phyloP scores from a whole-genome alignment of 2,797 vertebrate genomes.

The Phrynocephalus forsythii region DNA sequence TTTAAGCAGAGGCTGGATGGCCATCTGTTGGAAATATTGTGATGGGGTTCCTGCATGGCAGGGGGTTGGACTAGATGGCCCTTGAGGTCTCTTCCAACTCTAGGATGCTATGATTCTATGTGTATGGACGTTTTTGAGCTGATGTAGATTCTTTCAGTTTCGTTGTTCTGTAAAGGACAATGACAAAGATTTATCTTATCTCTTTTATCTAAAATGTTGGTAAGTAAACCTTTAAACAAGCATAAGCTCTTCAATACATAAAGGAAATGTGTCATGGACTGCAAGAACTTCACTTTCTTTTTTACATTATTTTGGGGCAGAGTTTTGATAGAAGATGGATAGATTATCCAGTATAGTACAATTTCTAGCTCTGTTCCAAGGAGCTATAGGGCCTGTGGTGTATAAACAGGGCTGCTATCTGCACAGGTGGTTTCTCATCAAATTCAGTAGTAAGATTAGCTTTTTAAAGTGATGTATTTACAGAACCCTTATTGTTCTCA shows the following conservation, averaged over 20 bases:
- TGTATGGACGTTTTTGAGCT: no score
- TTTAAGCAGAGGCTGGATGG: no score
- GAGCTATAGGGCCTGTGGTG: neutral
- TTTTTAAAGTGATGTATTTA: neutral
- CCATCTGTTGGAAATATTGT: no score
- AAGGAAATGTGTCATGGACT: constrained; percentile 1
- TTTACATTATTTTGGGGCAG: neutral
- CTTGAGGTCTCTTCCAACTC: no score
- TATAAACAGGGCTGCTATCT: neutral
- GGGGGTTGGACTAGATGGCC: no score
- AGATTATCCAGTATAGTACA: constrained; percentile 12
- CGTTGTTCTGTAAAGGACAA: no score
- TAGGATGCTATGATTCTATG: no score
- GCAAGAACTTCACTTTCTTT: neutral
- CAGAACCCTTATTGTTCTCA: neutral
- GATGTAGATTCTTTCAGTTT: no score
- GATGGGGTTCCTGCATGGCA: no score
- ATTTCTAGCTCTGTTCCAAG: neutral
- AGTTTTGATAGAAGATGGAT: neutral
- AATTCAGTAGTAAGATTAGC: no score
- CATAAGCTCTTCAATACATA: neutral
- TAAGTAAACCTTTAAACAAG: constrained; percentile 6
- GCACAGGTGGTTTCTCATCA: neutral
- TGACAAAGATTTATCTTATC: no score
- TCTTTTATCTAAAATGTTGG: no score